phyloP scores from a whole-genome alignment of 2,113 vertebrate genomes.

The Promerops cafer region DNA sequence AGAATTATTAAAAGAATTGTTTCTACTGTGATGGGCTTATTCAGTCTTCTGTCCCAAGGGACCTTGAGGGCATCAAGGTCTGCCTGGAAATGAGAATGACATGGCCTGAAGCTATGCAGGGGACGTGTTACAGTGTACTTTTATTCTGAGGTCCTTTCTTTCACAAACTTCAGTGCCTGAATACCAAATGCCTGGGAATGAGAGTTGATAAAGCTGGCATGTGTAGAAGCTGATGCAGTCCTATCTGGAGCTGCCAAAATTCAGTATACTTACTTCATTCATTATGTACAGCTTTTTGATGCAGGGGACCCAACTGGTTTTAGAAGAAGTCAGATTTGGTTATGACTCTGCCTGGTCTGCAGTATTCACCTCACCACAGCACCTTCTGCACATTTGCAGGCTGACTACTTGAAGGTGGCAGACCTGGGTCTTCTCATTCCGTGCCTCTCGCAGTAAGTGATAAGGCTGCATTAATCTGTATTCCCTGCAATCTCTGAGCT shows the following conservation, averaged over 20 bases:
- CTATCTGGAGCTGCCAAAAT: background rate
- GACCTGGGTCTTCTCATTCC: background rate
- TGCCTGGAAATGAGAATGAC: background rate
- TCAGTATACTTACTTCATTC: background rate
- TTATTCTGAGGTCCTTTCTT: background rate
- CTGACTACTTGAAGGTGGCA: background rate
- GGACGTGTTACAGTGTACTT: background rate
- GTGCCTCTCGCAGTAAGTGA: background rate
- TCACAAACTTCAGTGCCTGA: background rate
- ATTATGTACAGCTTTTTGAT: background rate
- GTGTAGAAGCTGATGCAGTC: background rate
- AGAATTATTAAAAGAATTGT: background rate
- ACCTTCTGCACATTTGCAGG: background rate
- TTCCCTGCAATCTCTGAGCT: background rate
- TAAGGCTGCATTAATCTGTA: background rate
- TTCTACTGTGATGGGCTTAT: background rate
- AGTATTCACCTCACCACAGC: background rate
- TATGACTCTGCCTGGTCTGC: background rate
- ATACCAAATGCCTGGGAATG: background rate
- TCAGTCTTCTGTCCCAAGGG: background rate
- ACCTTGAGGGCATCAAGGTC: background rate
- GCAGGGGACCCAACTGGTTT: background rate
- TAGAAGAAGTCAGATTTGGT: background rate
- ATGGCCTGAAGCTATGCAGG: accelerated
- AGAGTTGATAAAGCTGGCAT: background rate